Evolutionary conservation across 2,113 vertebrate genomes (phyloP).

Genomic region (Xenopus tropicalis): DNA sequence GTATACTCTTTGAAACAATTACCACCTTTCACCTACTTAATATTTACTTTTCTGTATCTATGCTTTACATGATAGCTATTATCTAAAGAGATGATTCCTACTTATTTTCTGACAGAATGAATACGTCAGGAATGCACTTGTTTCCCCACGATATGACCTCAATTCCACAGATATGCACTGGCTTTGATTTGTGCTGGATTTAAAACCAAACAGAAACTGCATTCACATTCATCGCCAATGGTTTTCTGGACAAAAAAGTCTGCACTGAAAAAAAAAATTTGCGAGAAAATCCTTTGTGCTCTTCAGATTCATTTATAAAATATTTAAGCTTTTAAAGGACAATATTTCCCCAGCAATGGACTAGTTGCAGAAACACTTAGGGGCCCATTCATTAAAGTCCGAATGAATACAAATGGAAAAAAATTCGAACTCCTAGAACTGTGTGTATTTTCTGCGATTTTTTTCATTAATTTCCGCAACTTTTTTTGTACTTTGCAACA

Average conservation of each 20-base stretch:
- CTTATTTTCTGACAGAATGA: not conserved
- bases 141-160: not conserved
- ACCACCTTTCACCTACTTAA: slow-evolving; percentile 32
- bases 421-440: too few relatives aligned
- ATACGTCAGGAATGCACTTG: not conserved
- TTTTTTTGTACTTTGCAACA: too few relatives aligned
- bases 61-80: slow-evolving; percentile 18
- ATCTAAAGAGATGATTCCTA: not conserved
- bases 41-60: slow-evolving; percentile 6
- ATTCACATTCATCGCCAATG: not conserved
- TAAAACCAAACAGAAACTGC: not conserved
- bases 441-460: too few relatives aligned
- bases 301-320: not conserved
- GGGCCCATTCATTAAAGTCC: too few relatives aligned
- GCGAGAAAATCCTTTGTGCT: not conserved
- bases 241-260: not conserved
- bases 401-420: too few relatives aligned
- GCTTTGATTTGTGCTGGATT: not conserved
- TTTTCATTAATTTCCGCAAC: too few relatives aligned
- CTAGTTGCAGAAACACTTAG: too few relatives aligned
- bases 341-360: not conserved
- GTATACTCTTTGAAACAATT: slow-evolving; percentile 11
- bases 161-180: not conserved
- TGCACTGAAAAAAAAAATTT: not conserved
- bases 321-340: not conserved